Evolutionary conservation across 2,113 vertebrate genomes (phyloP), one percentile per base, ranked within the genome.

Genomic region (Hiodon alosoides): DNA sequence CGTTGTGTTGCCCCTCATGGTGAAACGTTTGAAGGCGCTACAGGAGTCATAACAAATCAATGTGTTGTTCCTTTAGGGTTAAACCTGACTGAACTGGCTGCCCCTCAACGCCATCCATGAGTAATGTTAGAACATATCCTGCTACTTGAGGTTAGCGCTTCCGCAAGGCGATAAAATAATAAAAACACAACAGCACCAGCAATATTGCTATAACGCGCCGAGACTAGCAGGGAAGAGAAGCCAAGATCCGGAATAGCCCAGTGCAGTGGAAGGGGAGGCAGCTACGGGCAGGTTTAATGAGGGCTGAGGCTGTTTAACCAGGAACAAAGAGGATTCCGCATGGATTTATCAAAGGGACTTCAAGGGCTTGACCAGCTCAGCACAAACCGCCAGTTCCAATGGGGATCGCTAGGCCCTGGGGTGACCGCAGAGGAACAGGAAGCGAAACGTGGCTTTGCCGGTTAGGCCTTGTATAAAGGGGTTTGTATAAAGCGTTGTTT

Each of bases 41-140:
- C 48, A 71, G 58, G 60, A 71, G 48, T 71, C 70, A 71, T 57
- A 71, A 48, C 55, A 59, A 14, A 57, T 60, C 55, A 17, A 48
- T 59, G 55, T 71, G 54, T 13, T 60, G 70, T 57, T n/a, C 55
- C 55, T 57, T 57, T 31, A 11, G 70, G 70, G 57, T 46, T 31
- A 71, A 71, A 60, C 70, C 55, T 10, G 70, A 47, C 55, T 59
- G 55, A 71, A n/a, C 31, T n/a, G 53, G 55, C 55, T 71, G 57
- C 55, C 50, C 10, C 57, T 50, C 46, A 3, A 46, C 2, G n/a
- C 17, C 48, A 11, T 7, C 65, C 65, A 10, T 67, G 65, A 67
- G 48, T 50, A 71, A 71, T 60, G 54, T 31, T 31, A 31, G 60
- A 60, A 52, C 58, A 71, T 59, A 71, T 71, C 46, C 47, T 71